Conservation (phyloP, 1,140 invertebrate species). For the Procambarus clarkii region DNA sequence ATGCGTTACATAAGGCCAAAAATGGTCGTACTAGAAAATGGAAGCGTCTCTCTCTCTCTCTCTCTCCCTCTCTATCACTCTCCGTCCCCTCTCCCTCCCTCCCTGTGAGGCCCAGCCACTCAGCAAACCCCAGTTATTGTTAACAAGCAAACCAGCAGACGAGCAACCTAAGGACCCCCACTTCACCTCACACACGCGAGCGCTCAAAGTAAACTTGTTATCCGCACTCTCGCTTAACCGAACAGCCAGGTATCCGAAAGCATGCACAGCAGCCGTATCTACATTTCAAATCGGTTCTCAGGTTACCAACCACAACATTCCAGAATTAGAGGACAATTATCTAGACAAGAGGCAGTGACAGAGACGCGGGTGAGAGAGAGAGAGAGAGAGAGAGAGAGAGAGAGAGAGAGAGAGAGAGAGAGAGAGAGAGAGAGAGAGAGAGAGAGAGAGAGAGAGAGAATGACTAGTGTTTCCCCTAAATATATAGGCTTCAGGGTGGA, state of each 20-base stretch:
- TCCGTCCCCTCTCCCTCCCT: too few species aligned
- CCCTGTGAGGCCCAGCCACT: too few species aligned
- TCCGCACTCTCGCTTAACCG: slow-evolving; percentile 25
- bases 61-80: too few species aligned
- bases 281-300: slow-evolving; percentile 55
- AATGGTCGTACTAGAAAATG: too few species aligned
- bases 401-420: slow-evolving; percentile 31
- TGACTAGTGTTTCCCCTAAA: background rate
- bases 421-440: background rate
- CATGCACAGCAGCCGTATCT: slow-evolving; percentile 24
- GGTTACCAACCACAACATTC: slow-evolving; percentile 60
- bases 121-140: too few species aligned
- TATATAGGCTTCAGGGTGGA: background rate
- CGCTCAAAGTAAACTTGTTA: slow-evolving; percentile 57
- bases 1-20: too few species aligned
- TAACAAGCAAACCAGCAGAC: too few species aligned
- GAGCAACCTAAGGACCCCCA: too few species aligned
- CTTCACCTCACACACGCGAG: slow-evolving; percentile 3
- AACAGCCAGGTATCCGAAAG: background rate
- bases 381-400: slow-evolving; percentile 37
- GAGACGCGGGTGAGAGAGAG: background rate
- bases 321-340: slow-evolving; percentile 46
- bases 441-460: background rate
- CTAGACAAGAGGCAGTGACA: background rate
- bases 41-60: too few species aligned